These are phyloP conservation scores for Sebastiscus tertius DNA, from an alignment of 2,797 vertebrate genomes.

Conservation along the genomic window DNA sequence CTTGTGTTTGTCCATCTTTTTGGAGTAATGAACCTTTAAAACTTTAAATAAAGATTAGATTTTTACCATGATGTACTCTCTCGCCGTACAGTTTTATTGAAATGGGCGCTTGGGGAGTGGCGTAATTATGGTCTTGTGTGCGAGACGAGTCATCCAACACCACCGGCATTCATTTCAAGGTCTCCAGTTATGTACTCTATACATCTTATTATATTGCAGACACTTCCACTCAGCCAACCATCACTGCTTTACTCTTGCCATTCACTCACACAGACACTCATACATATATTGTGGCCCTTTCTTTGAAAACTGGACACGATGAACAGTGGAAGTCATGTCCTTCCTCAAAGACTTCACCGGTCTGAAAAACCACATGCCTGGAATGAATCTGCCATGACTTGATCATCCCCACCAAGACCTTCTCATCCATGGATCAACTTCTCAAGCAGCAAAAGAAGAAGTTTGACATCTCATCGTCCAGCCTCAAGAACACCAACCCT, in stretches of 20 bases:
- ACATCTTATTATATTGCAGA: background rate
- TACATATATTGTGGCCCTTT: background rate
- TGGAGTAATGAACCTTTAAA: constrained; percentile 68
- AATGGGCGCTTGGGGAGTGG: constrained; percentile 26
- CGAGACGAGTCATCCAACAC: background rate
- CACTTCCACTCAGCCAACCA: background rate
- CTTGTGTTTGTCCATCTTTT: constrained; percentile 64
- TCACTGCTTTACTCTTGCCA: background rate
- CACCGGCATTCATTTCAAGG: background rate
- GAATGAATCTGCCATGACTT: constrained; percentile 4
- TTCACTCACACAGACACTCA: background rate
- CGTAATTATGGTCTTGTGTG: background rate
- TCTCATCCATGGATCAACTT: constrained; percentile 10
- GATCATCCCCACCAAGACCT: constrained; percentile 1
- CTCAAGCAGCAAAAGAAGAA: constrained; percentile 28
- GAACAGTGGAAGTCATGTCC: background rate
- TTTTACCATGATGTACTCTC: constrained; percentile 74
- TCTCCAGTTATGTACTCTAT: background rate
- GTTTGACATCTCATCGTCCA: background rate
- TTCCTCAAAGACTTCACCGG: background rate
- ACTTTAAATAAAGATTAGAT: constrained; percentile 85
- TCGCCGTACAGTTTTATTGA: constrained; percentile 74
- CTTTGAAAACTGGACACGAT: background rate
- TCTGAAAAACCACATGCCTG: constrained; percentile 2
- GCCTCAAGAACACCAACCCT: constrained; percentile 1